These are phyloP conservation scores for Sesamia inferens DNA, from an alignment of 2,888 invertebrate species.

Conservation along the genomic window DNA sequence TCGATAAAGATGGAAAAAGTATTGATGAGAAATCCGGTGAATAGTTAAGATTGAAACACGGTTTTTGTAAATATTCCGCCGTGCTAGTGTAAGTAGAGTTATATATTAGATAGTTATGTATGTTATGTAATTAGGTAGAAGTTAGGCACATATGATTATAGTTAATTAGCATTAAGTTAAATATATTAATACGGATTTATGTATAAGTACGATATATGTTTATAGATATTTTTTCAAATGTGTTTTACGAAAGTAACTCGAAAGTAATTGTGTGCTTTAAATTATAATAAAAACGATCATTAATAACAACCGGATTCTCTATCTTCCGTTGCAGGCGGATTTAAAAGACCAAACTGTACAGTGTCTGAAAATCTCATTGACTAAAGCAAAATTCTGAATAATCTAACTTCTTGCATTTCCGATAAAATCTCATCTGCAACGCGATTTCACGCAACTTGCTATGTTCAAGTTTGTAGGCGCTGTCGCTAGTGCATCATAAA, in stretches of 20 bases:
- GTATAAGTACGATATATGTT: background rate
- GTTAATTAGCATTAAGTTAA: background rate
- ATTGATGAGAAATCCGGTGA: background rate
- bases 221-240: background rate
- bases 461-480: conserved; percentile 16
- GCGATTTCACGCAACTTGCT: background rate
- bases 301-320: too few relatives aligned
- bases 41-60: conserved; percentile 21
- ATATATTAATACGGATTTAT: background rate
- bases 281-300: background rate
- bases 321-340: background rate
- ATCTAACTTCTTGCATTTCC: background rate
- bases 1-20: background rate
- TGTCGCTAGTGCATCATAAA: background rate
- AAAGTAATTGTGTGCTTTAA: background rate
- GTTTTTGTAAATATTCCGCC: conserved; percentile 15
- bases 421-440: background rate
- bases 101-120: background rate
- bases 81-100: conserved; percentile 3
- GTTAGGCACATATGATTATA: background rate
- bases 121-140: background rate
- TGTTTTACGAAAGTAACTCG: too few relatives aligned
- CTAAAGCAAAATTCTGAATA: background rate
- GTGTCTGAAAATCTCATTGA: background rate
- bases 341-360: background rate